Evolutionary conservation across 1,140 invertebrate species (phyloP), one percentile per base, ranked within the genome.

Genomic region (Melitaea cinxia): DNA sequence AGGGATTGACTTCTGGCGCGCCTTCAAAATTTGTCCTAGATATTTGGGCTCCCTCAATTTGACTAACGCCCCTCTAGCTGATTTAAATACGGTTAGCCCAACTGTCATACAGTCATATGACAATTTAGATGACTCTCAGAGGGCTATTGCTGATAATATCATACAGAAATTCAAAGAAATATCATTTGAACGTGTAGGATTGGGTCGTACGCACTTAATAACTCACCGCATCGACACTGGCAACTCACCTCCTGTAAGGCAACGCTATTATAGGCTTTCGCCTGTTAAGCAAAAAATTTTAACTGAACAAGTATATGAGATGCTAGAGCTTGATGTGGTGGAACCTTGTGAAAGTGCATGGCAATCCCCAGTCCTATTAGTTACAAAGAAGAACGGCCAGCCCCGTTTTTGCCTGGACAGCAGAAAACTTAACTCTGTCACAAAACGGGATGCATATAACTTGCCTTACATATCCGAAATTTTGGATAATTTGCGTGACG

Each of bases 321-420:
- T 73, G 61, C 33, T 73, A 2, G 23, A 60, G 15, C 49, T 55
- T 10, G 52, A 68, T 10, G 58, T 72, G 2, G 23, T 74, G 0
- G 71, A 66, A 39, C 54, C 45, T n/a, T 71, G 60, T 17, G 65
- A 70, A 28, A 77, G 75, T 26, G 39, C 73, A 0, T 80, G 76
- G 78, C 66, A 26, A 9, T 78, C 76, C 6, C 76, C 78, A 7
- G 68, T 77, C 0, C 26, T 81, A 2, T 7, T 81, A 7, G 62
- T 67, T 12, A 61, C 12, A 1, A 80, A 82, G 45, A 78, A 82
- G 35, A 55, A 80, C 17, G 73, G 73, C 7, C 1, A 66, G 37
- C 45, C 23, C 5, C 26, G 81, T 7, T 78, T 87, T 64, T 85
- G 80, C 57, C 66, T 88, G 3, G 85, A 91, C 45, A 77, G 76